A percentile compares a stretch with the other conserved stretches of the same genome.
Conservation (phyloP, 2,888 invertebrate genomes). For the Tetranychus piercei region DNA sequence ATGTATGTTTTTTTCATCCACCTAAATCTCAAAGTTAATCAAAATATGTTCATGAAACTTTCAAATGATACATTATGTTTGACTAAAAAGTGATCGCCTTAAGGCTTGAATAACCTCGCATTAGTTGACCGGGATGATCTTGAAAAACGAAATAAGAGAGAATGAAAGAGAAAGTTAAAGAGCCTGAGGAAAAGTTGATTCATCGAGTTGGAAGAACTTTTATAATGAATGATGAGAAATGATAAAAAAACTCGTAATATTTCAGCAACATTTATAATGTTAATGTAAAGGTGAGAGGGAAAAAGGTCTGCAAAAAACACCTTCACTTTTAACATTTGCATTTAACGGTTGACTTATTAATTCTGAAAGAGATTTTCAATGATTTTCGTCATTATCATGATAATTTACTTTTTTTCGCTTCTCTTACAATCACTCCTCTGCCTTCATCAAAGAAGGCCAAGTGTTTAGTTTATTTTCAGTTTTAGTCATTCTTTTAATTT, state of each 20-base stretch:
- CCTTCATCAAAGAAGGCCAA: too few species aligned
- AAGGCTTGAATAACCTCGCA: too few species aligned
- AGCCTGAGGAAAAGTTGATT: neutral
- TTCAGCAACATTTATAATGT: neutral
- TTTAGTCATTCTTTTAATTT: too few species aligned
- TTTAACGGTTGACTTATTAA: neutral
- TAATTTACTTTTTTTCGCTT: neutral
- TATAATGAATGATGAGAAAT: neutral
- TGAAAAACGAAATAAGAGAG: neutral
- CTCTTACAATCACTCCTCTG: too few species aligned
- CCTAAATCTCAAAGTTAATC: too few species aligned
- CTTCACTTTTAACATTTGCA: neutral
- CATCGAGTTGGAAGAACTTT: neutral
- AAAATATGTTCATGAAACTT: too few species aligned
- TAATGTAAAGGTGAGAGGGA: neutral
- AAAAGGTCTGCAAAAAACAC: neutral
- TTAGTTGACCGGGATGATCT: too few species aligned
- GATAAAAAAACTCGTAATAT: neutral
- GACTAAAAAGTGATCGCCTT: too few species aligned
- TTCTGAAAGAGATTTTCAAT: neutral
- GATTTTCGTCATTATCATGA: neutral
- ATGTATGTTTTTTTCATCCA: too few species aligned
- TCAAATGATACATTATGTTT: too few species aligned
- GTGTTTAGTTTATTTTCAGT: too few species aligned
- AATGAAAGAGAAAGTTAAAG: neutral